Conservation (phyloP, 2,113 vertebrate genomes). For the Stigmatopora argus region DNA sequence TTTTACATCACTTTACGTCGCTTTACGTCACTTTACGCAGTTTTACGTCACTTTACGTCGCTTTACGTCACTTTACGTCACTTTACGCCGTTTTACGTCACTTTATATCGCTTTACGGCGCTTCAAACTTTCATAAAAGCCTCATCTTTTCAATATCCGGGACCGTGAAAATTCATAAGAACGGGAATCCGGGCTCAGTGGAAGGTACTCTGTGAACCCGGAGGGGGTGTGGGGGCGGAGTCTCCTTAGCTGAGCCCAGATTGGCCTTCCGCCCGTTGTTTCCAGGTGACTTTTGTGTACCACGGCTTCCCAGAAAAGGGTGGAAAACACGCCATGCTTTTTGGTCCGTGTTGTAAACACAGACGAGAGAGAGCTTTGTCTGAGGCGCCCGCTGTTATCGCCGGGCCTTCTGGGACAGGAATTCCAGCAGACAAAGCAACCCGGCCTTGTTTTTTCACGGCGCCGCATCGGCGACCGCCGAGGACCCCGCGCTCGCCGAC, state of each 20-base stretch:
- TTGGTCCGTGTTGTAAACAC: constrained; percentile 44
- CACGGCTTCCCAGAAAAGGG: constrained; percentile 32
- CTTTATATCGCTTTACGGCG: too few species aligned
- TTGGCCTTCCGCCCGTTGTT: constrained; percentile 2
- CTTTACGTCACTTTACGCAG: too few species aligned
- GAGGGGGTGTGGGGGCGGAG: not conserved
- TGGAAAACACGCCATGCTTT: constrained; percentile 31
- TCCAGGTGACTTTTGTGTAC: not conserved
- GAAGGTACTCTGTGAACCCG: not conserved
- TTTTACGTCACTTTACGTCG: too few species aligned
- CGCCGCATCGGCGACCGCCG: too few species aligned
- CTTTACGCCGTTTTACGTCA: too few species aligned
- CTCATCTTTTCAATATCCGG: not conserved
- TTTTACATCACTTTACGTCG: too few species aligned
- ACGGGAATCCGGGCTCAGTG: not conserved
- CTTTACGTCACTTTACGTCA: too few species aligned
- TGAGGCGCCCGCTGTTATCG: constrained; percentile 12
- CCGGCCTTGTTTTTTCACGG: constrained; percentile 52
- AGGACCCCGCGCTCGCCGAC: too few species aligned
- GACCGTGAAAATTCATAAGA: not conserved
- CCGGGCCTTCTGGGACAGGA: constrained; percentile 50
- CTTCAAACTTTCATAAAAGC: too few species aligned
- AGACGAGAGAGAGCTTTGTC: constrained; percentile 47
- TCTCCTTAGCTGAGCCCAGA: not conserved
- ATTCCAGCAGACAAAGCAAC: constrained; percentile 58